phyloP scores from a whole-genome alignment of 2,888 invertebrate genomes.

The Andrena fulva region DNA sequence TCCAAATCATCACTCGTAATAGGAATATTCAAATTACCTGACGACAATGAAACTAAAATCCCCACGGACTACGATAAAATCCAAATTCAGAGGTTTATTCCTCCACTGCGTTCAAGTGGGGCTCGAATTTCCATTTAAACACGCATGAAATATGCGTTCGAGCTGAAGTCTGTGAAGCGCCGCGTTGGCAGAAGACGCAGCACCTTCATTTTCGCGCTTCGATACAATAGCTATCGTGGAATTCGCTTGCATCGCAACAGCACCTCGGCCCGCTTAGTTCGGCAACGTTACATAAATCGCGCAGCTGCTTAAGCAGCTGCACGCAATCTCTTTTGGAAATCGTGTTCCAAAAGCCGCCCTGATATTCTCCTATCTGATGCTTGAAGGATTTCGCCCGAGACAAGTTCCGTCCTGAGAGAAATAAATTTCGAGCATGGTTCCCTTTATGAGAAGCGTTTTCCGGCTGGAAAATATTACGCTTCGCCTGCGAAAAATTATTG shows the following conservation, averaged over 20 bases:
- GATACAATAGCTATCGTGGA: neutral
- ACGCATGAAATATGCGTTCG: neutral
- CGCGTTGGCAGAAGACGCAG: neutral
- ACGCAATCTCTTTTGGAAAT: conserved; percentile 15
- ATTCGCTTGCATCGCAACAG: neutral
- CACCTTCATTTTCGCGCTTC: neutral
- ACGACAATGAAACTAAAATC: no score
- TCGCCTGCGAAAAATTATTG: conserved; percentile 22
- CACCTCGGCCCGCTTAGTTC: neutral
- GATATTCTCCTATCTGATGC: conserved; percentile 14
- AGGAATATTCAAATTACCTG: no score
- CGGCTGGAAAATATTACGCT: neutral
- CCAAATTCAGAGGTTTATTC: no score
- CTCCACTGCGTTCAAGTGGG: neutral
- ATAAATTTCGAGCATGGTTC: conserved; percentile 34
- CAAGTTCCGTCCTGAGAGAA: neutral
- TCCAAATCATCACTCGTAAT: no score
- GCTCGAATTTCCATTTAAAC: neutral
- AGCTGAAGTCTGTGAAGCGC: neutral
- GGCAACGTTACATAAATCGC: conserved; percentile 4
- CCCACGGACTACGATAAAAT: no score
- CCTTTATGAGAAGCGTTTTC: neutral
- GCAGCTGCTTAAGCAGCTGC: neutral
- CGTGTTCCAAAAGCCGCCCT: conserved; percentile 2
- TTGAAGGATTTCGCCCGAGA: neutral